Evolutionary conservation across 2,888 invertebrate genomes (phyloP).

Genomic region (Cosmia trapezina): DNA sequence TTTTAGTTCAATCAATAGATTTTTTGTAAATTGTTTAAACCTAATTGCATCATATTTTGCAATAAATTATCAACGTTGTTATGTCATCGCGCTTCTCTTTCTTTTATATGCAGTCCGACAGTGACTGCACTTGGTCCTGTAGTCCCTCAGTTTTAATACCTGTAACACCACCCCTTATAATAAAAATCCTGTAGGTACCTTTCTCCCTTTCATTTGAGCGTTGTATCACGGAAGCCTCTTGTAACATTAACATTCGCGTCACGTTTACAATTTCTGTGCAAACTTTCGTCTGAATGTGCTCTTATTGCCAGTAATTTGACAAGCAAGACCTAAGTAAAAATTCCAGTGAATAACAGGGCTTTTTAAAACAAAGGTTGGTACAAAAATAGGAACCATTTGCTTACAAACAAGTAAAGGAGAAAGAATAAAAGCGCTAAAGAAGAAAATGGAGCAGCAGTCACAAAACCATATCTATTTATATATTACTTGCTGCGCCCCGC

Average conservation of each 20-base stretch:
- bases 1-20: too few species aligned
- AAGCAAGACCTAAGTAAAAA: conserved; percentile 29
- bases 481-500: too few species aligned
- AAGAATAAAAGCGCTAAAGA: too few species aligned
- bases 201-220: background rate
- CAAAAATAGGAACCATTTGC: background rate
- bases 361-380: background rate
- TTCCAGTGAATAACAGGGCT: conserved; percentile 4
- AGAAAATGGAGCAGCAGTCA: background rate
- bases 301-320: conserved; percentile 33
- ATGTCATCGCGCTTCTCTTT: too few species aligned
- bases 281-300: conserved; percentile 40
- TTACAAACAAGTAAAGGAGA: conserved; percentile 8
- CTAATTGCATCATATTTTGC: too few species aligned
- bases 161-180: background rate
- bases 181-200: background rate
- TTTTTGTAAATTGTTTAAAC: too few species aligned
- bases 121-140: too few species aligned
- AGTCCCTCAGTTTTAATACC: background rate
- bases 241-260: conserved; percentile 22
- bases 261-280: conserved; percentile 53
- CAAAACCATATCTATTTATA: too few species aligned
- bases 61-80: too few species aligned
- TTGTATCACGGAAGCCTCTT: conserved; percentile 3
- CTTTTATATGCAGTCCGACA: too few species aligned